Evolutionary conservation across 2,113 vertebrate species (phyloP).

Genomic region (Chaetura pelagica): DNA sequence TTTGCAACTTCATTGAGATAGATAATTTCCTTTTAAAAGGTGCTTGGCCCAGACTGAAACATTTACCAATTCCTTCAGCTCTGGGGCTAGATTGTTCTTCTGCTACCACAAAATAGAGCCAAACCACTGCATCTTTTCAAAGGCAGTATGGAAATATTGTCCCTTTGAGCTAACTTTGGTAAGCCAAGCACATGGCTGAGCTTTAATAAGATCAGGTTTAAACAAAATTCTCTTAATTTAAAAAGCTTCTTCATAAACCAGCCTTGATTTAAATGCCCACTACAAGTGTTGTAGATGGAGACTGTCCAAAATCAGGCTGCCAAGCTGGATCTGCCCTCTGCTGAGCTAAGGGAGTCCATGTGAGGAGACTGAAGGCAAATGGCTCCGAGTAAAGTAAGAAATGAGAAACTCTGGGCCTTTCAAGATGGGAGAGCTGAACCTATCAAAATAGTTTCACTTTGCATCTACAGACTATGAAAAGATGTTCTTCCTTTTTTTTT

Average conservation of each 20-base stretch:
- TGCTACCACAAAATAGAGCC: neutral
- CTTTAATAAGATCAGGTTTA: neutral
- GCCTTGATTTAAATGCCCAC: neutral
- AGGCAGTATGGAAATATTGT: neutral
- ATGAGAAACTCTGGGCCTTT: slow-evolving; percentile 30
- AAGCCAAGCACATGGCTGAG: neutral
- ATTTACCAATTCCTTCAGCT: neutral
- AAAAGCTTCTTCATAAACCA: neutral
- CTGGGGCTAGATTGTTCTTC: neutral
- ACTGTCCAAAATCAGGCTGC: neutral
- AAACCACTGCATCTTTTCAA: neutral
- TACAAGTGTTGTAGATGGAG: neutral
- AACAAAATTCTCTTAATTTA: neutral
- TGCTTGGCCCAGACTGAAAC: neutral
- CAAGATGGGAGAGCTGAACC: neutral
- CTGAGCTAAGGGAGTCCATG: neutral
- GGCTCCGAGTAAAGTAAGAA: neutral
- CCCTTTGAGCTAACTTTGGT: neutral
- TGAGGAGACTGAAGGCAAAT: neutral
- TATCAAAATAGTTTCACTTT: slow-evolving; percentile 61
- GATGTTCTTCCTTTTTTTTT: neutral
- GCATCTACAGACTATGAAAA: slow-evolving; percentile 28
- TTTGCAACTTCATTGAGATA: neutral
- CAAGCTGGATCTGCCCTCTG: neutral
- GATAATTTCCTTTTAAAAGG: neutral